Evolutionary conservation across 92 coral and sea anemone genomes (phyloP).

Genomic region (Porites rus): DNA sequence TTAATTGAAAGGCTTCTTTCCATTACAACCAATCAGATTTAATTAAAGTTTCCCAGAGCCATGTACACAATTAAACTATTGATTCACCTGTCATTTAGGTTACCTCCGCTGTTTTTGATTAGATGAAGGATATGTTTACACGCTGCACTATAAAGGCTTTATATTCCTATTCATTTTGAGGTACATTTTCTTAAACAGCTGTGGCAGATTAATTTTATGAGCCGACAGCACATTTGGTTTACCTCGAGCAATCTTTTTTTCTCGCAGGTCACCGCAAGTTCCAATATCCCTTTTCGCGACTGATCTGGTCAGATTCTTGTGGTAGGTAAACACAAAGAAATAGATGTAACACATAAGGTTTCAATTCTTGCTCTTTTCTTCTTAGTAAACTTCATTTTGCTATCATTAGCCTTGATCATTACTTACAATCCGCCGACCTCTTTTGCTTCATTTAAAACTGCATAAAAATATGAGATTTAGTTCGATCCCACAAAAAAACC

Average conservation of each 20-base stretch:
- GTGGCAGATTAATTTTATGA: background rate
- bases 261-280: background rate
- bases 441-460: background rate
- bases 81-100: background rate
- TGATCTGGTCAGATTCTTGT: background rate
- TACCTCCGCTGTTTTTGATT: background rate
- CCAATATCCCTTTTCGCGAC: background rate
- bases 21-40: background rate
- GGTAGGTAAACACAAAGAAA: background rate
- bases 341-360: background rate
- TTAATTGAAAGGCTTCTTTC: background rate
- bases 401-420: background rate
- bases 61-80: conserved; percentile 2
- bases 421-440: background rate
- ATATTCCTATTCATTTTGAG: background rate
- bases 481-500: background rate
- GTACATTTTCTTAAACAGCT: background rate
- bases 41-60: background rate
- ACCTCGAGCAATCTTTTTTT: background rate
- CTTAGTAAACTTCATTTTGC: background rate
- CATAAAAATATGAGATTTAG: background rate
- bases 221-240: background rate
- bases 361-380: background rate
- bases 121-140: background rate
- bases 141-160: background rate